Base-by-base conservation (phyloP, 2,797 vertebrate genomes). In the Myiotriccus ornatus region DNA sequence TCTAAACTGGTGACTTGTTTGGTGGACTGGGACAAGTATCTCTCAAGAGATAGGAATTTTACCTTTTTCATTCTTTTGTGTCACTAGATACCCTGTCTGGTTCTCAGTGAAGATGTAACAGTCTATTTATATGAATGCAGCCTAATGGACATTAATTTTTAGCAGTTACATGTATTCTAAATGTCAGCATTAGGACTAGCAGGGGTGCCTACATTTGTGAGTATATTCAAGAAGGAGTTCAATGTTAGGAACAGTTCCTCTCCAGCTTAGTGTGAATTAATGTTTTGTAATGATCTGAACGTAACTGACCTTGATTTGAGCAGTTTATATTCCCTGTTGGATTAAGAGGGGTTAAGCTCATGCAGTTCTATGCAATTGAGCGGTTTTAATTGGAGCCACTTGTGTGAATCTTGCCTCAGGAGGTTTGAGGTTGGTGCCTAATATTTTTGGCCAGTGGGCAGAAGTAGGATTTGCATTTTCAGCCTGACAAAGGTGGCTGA, bases 241-340 rank as follows among this genome's bases (percentile, higher is more conserved):
- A 79, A 62, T 71, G 79, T 84, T 67, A 85, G 69, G 49, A 56
- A 55, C n/a, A 63, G 71, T 73, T 59, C 70, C 43, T 95, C 21
- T 94, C 37, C 68, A 79, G 35, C 82, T 85, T 84, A 44, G 23
- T 43, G 46, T 83, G 49, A 74, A 59, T 89, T 88, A 43, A 41
- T 82, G 12, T 87, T 95, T 93, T 93, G 70, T 95, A 65, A 71
- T 93, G 91, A 92, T 95, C 64, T 85, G 14, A 32, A 49, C 11
- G 7, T 95, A 96, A 93, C 89, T 95, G 87, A 95, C 85, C 46
- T 95, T 87, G 69, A 95, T 67, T 86, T 94, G 94, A 97, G 92
- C 79, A 70, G 78, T 94, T 94, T 84, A 53, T 82, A 64, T 86
- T 84, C 47, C 46, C 28, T 70, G 41, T 90, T 94, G 83, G 84